phyloP scores from a whole-genome alignment of 2,113 vertebrate species.

The Megaceryle torquata region DNA sequence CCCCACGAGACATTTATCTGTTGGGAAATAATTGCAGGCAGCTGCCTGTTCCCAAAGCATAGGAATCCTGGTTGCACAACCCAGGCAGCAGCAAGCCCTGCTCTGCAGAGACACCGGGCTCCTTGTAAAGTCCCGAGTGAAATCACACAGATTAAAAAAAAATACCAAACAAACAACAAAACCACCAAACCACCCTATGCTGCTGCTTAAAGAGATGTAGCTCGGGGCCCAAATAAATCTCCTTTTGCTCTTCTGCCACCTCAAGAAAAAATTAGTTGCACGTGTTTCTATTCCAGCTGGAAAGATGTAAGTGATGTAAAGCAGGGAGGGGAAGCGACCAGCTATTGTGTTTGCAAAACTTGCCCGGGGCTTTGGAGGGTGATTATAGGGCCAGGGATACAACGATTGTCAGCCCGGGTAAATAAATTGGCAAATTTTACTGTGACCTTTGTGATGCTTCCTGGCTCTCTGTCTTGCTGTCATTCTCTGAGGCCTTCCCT shows the following conservation, averaged over 20 bases:
- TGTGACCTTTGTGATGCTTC: conserved; percentile 28
- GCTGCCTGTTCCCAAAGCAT: conserved; percentile 46
- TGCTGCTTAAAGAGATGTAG: neutral
- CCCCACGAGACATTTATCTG: neutral
- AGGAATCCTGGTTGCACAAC: conserved; percentile 54
- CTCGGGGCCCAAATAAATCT: neutral
- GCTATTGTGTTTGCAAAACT: conserved; percentile 4
- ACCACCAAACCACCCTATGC: neutral
- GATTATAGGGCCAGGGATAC: neutral
- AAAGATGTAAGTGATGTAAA: neutral
- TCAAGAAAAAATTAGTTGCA: neutral
- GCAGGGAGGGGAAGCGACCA: neutral
- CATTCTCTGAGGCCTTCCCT: neutral
- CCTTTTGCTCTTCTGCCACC: neutral
- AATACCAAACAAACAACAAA: too few species aligned
- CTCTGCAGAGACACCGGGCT: neutral
- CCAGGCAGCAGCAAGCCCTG: conserved; percentile 1
- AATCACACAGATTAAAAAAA: neutral
- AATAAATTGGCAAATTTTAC: conserved; percentile 37
- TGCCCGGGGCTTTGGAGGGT: neutral
- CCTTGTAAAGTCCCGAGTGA: neutral
- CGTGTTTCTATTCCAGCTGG: neutral
- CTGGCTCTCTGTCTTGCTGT: neutral
- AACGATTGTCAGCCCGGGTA: conserved; percentile 10
- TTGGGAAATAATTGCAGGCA: conserved; percentile 62